Percentiles rank a stretch among this genome's conserved stretches.
Conservation (phyloP, 2,888 invertebrate species). For the Taenaris catops region DNA sequence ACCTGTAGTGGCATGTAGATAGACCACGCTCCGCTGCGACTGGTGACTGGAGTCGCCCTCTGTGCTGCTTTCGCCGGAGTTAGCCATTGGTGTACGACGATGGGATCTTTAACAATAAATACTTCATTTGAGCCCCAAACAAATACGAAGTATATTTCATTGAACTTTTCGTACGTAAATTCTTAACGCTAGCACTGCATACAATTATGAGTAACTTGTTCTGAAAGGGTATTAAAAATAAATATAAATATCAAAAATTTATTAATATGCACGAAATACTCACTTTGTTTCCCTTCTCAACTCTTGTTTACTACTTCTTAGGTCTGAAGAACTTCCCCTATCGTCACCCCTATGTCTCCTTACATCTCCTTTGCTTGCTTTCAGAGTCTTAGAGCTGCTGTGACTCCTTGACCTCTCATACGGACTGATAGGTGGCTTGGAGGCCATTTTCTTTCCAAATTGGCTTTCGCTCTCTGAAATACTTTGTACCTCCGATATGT, state of each 20-base stretch:
- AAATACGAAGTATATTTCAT: too few relatives aligned
- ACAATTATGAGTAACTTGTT: not conserved
- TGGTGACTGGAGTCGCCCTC: conserved; percentile 89
- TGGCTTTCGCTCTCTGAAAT: conserved; percentile 66
- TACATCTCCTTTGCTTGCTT: conserved; percentile 42
- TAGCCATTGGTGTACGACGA: conserved; percentile 63
- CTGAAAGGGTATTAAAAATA: not conserved
- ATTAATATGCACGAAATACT: too few relatives aligned
- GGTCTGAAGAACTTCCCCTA: conserved; percentile 51
- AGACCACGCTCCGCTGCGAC: conserved; percentile 91
- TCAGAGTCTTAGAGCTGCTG: conserved; percentile 68
- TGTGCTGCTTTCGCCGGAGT: conserved; percentile 83
- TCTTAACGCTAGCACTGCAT: not conserved
- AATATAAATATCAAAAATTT: too few relatives aligned
- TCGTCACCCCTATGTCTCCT: conserved; percentile 37
- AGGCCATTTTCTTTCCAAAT: conserved; percentile 41
- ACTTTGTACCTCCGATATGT: conserved; percentile 76
- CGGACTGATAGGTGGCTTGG: conserved; percentile 67
- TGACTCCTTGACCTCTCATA: conserved; percentile 66
- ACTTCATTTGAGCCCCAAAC: not conserved
- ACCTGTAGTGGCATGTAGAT: conserved; percentile 91
- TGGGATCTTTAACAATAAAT: conserved; percentile 41
- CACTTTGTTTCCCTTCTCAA: conserved; percentile 60
- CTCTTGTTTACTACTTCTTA: conserved; percentile 63
- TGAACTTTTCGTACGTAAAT: too few relatives aligned